Percentiles rank a stretch among this genome's conserved stretches.
These are phyloP conservation scores for Nothobranchius kuhntae DNA, from an alignment of 2,113 vertebrate genomes.

Conservation along the genomic window DNA sequence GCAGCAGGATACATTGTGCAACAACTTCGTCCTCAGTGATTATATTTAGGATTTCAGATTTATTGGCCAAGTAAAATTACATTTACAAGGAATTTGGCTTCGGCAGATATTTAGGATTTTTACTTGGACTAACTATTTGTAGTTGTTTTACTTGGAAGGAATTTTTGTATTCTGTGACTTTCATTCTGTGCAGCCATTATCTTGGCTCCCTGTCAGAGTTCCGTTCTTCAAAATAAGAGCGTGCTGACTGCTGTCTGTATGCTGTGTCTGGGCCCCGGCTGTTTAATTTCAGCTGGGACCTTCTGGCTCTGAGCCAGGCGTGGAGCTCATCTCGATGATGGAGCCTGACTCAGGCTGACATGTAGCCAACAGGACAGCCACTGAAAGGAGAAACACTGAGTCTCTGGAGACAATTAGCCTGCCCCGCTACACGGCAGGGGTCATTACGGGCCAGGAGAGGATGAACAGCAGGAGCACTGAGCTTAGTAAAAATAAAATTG, in stretches of 20 bases:
- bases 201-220: not conserved
- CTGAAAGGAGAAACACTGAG: constrained; percentile 41
- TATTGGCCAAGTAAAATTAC: no score
- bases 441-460: constrained; percentile 28
- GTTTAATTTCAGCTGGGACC: not conserved
- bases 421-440: constrained; percentile 19
- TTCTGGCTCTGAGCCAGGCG: constrained; percentile 16
- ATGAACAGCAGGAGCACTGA: constrained; percentile 11
- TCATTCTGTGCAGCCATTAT: not conserved
- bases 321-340: constrained; percentile 20
- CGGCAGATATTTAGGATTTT: no score
- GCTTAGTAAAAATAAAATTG: constrained; percentile 19
- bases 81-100: no score
- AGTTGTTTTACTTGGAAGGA: not conserved
- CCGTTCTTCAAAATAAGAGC: not conserved
- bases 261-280: not conserved
- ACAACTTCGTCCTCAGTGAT: no score
- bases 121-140: no score
- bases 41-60: no score
- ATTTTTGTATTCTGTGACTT: not conserved
- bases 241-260: not conserved
- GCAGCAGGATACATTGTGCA: no score
- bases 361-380: constrained; percentile 37
- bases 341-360: constrained; percentile 41
- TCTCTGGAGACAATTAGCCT: constrained; percentile 36